These are phyloP conservation scores for Poecilia gillii DNA, from an alignment of 2,797 vertebrate species.

Conservation along the genomic window DNA sequence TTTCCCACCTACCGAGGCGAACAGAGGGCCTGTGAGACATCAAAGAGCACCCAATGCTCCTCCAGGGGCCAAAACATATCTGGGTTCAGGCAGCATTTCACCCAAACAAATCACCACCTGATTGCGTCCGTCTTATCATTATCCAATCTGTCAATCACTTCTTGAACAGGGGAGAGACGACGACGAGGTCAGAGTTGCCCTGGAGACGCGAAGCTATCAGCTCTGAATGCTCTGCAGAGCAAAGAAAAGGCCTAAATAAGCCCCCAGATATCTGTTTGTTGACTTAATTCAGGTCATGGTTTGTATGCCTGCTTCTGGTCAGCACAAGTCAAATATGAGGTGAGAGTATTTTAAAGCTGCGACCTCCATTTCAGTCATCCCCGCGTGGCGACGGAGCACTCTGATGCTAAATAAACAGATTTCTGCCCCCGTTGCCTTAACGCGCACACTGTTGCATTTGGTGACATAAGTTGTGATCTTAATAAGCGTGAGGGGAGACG, in stretches of 20 bases:
- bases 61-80: constrained; percentile 48
- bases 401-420: constrained; percentile 72
- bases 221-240: constrained; percentile 36
- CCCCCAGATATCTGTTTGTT: constrained; percentile 68
- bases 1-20: constrained; percentile 70
- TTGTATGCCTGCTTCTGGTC: constrained; percentile 70
- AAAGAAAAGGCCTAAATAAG: constrained; percentile 59
- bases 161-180: constrained; percentile 19
- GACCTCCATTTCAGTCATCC: constrained; percentile 61
- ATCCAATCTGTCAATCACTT: constrained; percentile 28
- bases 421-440: constrained; percentile 51
- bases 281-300: constrained; percentile 70
- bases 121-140: constrained; percentile 28
- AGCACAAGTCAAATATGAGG: constrained; percentile 78
- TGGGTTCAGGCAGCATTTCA: constrained; percentile 46
- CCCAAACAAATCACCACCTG: constrained; percentile 49
- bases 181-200: constrained; percentile 20
- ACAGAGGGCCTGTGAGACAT: constrained; percentile 63
- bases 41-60: constrained; percentile 57
- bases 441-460: constrained; percentile 64
- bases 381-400: constrained; percentile 60
- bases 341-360: constrained; percentile 77
- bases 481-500: constrained; percentile 66
- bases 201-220: constrained; percentile 24
- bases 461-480: constrained; percentile 65